Evolutionary conservation across 2,797 vertebrate species (phyloP).

Genomic region (Scomberomorus guttatus): DNA sequence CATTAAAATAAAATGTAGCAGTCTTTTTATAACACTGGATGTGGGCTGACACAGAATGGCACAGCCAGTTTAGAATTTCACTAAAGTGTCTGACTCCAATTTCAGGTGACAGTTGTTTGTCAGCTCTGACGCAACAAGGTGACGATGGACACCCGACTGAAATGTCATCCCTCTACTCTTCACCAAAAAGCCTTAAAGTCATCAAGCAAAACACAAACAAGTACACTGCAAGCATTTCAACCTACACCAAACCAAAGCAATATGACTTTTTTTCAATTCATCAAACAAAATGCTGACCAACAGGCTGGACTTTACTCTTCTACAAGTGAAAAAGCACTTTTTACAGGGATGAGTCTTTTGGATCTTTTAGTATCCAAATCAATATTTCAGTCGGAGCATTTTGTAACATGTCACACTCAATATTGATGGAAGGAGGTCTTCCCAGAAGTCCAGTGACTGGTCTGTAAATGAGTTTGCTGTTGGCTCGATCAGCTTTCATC

Average conservation of each 20-base stretch:
- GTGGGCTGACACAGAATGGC: background rate
- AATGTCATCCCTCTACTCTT: slow-evolving; percentile 9
- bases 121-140: slow-evolving; percentile 21
- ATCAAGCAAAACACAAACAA: background rate
- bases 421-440: slow-evolving; percentile 35
- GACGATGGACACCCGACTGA: slow-evolving; percentile 25
- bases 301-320: background rate
- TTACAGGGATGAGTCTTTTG: background rate
- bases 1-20: background rate
- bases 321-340: background rate
- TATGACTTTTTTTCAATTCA: background rate
- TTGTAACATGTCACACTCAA: slow-evolving; percentile 18
- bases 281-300: background rate
- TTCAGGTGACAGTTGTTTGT: slow-evolving; percentile 12
- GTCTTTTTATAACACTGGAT: background rate
- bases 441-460: slow-evolving; percentile 14
- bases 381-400: slow-evolving; percentile 5
- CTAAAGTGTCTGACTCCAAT: slow-evolving; percentile 13
- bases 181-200: background rate
- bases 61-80: background rate
- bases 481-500: slow-evolving; percentile 69
- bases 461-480: slow-evolving; percentile 63
- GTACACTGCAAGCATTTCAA: background rate
- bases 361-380: slow-evolving; percentile 13
- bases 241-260: background rate